Base-by-base conservation (phyloP, 2,888 invertebrate genomes). In the Eristalinus aeneus region DNA sequence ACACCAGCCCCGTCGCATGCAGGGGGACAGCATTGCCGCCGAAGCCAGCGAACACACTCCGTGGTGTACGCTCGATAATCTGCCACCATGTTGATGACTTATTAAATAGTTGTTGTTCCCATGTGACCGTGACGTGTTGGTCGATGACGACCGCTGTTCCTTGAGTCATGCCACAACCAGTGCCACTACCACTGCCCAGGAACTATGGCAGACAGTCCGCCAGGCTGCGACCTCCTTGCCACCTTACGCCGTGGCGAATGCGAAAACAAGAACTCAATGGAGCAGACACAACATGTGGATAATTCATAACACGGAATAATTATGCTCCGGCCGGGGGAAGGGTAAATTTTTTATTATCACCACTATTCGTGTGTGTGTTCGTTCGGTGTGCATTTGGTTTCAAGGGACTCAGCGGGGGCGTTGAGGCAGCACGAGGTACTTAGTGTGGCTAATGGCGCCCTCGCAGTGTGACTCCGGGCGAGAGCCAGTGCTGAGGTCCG, bases 331-430 rank as follows among this genome's bases (percentile, higher is more conserved):
- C 56, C 23, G 39, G 73, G 71, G 46, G 61, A 73, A 61, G 76
- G 39, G 81, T 86, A 68, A 86, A 77, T 81, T 81, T 86, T 86
- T 77, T 77, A 86, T 86, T 81, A 86, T 86, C 77, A 81, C 81
- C 69, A 69, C 64, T 64, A 76, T 73, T 68, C 73, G 63, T 20
- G 69, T 73, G 27, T 72, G 76, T 72, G 75, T 79, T 75, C 67
- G 71, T 27, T 3, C 27, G 64, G 64, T 64, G n/a, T n/a, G n/a
- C n/a, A 69, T 78, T 56, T 34, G 20, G 23, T 77, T 72, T 82
- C 46, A 83, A 73, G 31, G 27, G 54, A 61, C 58, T 8, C 46
- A 46, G 46, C 46, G 46, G 46, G 46, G 46, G 46, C 4, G 16
- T n/a, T 46, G 16, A 5, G 16, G 46, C 9, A 23, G 56, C 4